Evolutionary conservation across 2,888 invertebrate genomes (phyloP).

Genomic region (Congeria kusceri): DNA sequence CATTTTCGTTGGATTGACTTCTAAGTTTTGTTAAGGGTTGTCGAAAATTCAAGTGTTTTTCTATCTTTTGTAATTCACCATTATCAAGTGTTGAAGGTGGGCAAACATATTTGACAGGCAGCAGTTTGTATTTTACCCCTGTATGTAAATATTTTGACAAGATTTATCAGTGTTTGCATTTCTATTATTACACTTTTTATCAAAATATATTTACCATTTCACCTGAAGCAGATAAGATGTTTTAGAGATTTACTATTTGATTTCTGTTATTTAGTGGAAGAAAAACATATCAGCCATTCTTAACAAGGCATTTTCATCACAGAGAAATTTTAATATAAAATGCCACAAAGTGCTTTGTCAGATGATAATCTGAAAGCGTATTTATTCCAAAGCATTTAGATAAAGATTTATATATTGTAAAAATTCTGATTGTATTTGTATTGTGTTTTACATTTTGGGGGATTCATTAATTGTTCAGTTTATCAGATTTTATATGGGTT

Average conservation of each 20-base stretch:
- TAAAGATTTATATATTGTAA: no score
- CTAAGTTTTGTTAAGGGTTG: neutral
- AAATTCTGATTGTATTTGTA: no score
- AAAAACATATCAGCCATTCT: neutral
- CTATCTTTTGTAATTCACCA: neutral
- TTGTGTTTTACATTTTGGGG: no score
- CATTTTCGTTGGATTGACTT: slow-evolving; percentile 4
- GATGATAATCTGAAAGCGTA: no score
- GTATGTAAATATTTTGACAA: slow-evolving; percentile 51
- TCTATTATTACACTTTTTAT: slow-evolving; percentile 27
- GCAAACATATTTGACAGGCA: slow-evolving; percentile 20
- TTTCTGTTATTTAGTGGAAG: no score
- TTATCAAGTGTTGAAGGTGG: slow-evolving; percentile 21
- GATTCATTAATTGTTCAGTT: no score
- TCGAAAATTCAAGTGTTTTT: slow-evolving; percentile 28
- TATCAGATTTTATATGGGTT: no score
- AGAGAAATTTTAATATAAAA: neutral
- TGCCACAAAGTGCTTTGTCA: no score
- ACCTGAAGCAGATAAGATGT: no score
- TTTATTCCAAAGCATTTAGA: no score
- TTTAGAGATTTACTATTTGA: no score
- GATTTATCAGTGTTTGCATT: slow-evolving; percentile 42
- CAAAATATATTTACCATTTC: slow-evolving; percentile 22
- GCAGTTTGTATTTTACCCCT: slow-evolving; percentile 38
- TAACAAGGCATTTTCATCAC: neutral